phyloP scores from a whole-genome alignment of 2,113 vertebrate species.

The Halcyon malimbica region DNA sequence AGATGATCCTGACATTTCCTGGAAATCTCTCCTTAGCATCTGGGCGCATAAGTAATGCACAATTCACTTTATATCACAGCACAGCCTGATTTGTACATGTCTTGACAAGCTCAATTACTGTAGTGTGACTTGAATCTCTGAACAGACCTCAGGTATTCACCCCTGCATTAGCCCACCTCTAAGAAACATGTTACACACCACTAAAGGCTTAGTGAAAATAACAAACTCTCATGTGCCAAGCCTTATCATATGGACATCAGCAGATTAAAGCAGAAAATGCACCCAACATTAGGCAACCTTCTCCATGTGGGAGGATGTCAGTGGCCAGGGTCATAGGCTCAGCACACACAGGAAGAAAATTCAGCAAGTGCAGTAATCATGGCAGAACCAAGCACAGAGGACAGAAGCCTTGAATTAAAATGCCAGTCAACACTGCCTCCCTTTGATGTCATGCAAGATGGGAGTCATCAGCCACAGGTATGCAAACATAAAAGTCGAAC shows the following conservation, averaged over 20 bases:
- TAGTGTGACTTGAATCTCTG: neutral
- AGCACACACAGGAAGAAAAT: neutral
- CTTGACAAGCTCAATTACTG: neutral
- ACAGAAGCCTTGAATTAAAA: neutral
- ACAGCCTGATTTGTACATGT: neutral
- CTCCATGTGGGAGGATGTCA: neutral
- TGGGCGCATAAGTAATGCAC: neutral
- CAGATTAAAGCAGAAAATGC: neutral
- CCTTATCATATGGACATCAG: neutral
- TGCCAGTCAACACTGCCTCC: neutral
- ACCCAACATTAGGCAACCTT: neutral
- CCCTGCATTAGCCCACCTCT: neutral
- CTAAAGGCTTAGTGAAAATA: neutral
- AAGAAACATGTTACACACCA: neutral
- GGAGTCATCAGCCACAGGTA: conserved; percentile 45
- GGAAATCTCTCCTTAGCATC: neutral
- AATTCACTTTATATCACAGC: neutral
- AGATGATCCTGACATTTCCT: neutral
- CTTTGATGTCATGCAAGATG: conserved; percentile 47
- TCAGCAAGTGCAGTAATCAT: neutral
- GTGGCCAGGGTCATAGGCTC: neutral
- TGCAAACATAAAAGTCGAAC: neutral
- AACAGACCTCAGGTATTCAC: neutral
- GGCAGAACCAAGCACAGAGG: neutral
- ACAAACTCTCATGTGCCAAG: fast-evolving